Percentiles rank a stretch among this genome's conserved stretches.
Conservation (phyloP, 2,113 vertebrate genomes). For the Phylloscopus trochilus region DNA sequence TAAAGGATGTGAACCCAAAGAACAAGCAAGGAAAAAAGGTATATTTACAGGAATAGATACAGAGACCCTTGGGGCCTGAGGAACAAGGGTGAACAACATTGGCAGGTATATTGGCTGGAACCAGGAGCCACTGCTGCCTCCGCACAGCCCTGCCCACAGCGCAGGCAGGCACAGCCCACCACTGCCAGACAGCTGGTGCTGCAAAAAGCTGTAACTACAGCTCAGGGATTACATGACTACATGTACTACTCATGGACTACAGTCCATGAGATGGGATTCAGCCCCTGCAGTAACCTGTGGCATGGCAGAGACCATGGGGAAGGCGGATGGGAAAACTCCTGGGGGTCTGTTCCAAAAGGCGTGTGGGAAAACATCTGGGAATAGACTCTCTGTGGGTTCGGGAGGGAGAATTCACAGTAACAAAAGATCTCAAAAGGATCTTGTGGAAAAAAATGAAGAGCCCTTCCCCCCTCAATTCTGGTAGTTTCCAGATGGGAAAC, state of each 20-base stretch:
- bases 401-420: neutral
- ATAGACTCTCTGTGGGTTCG: neutral
- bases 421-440: slow-evolving; percentile 22
- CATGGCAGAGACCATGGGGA: rapidly evolving
- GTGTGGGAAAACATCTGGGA: neutral
- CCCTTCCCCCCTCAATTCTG: slow-evolving; percentile 3
- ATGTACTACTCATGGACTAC: too few relatives aligned
- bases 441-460: neutral
- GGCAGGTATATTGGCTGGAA: neutral
- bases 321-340: neutral
- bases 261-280: rapidly evolving
- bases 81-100: neutral
- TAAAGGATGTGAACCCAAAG: neutral
- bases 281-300: neutral
- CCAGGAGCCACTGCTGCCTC: neutral
- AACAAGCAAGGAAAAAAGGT: neutral
- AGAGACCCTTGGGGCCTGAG: neutral
- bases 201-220: neutral
- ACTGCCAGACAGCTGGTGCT: rapidly evolving
- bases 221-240: too few relatives aligned
- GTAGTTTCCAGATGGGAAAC: slow-evolving; percentile 52
- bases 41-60: neutral
- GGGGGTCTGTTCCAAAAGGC: neutral
- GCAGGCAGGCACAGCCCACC: neutral
- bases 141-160: neutral